Evolutionary conservation across 2,888 invertebrate species (phyloP), one percentile per base, ranked within the genome.

Genomic region (Nymphalis c-album): DNA sequence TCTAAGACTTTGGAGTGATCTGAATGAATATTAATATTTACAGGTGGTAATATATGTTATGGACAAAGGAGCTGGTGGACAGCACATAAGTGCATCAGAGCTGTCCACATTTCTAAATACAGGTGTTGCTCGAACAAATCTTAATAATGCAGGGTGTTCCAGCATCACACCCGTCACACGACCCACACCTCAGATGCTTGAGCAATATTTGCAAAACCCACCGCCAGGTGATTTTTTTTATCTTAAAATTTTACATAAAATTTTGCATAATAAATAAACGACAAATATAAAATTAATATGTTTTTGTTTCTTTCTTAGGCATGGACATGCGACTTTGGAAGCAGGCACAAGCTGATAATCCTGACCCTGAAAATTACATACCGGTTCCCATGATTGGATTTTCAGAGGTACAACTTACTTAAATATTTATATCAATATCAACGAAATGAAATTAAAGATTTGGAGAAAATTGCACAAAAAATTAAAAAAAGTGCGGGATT

Each of bases 301-400:
- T 6, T 31, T 22, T n/a, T 26, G 5, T 31, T 55, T 55, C 7
- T 26, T 26, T 55, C 6, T 3, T 7, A 95, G 97, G 98, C n/a
- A 96, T 99, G 80, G 98, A 98, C 85, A 95, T 96, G 60, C 93
- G 97, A 70, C 93, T 99, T 77, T 99, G 99, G 99, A 96, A 97
- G 79, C 98, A 99, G 85, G 99, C 99, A 0, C 98, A 98, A 80
- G 91, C 96, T 40, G 98, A 99, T 81, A 99, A 99, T 91, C 99
- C 99, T 0, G 97, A 99, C 86, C 95, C 97, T 0, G 94, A 94
- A 47, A 95, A 95, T 78, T 96, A 98, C 78, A 96, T 99, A 80
- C 99, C 99, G 0, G 97, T 98, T 16, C 98, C 98, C 0, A 96
- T 99, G 86, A 95, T 98, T 73, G 99, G 99, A 0, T 98, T 99